Evolutionary conservation across 2,113 vertebrate species (phyloP).

Genomic region (Pseudonaja textilis): DNA sequence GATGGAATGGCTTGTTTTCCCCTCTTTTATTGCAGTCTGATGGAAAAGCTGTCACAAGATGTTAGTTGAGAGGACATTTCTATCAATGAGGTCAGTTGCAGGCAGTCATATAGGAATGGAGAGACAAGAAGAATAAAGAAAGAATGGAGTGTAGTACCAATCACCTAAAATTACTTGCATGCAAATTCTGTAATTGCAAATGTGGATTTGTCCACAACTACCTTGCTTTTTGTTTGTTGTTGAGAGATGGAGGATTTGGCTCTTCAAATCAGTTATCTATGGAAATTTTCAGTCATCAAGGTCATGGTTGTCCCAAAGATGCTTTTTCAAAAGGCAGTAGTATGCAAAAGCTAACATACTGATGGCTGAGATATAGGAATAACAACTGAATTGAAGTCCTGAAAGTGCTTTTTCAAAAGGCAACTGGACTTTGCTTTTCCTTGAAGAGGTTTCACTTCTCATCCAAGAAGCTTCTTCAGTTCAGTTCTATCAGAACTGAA

Average conservation of each 20-base stretch:
- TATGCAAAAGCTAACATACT: no score
- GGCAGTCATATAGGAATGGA: not conserved
- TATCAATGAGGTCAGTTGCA: not conserved
- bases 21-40: not conserved
- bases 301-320: no score
- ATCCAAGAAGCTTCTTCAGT: no score
- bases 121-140: not conserved
- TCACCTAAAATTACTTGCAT: not conserved
- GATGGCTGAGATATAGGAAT: no score
- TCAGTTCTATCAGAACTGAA: no score
- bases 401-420: no score
- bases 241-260: not conserved
- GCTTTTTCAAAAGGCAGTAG: no score
- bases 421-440: no score
- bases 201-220: not conserved
- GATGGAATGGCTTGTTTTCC: not conserved
- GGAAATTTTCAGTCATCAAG: no score
- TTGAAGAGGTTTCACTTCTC: no score
- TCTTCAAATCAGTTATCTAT: not conserved
- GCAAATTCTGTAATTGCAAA: not conserved
- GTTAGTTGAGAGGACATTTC: not conserved
- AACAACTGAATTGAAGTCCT: no score
- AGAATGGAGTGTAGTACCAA: not conserved
- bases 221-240: not conserved
- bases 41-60: not conserved